Conservation (phyloP, 2,113 vertebrate genomes). For the Acanthisitta chloris region DNA sequence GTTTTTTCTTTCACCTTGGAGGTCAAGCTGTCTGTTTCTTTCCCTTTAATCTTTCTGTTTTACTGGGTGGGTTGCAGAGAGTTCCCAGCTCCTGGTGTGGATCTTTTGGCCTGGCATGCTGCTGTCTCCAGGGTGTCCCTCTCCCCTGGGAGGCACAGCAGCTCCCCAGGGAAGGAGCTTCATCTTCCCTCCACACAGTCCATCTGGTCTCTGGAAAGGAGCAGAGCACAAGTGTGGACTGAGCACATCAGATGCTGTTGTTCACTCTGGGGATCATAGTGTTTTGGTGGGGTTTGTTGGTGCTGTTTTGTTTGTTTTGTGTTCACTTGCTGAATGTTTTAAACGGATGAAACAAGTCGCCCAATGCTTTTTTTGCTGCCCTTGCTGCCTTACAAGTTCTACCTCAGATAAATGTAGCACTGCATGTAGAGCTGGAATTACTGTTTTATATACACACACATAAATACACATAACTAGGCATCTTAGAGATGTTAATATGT, state of each 20-base stretch:
- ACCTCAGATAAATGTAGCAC: background rate
- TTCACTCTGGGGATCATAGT: background rate
- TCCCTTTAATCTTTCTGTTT: background rate
- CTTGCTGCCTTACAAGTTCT: background rate
- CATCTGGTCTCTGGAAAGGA: background rate
- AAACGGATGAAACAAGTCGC: background rate
- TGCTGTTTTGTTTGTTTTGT: background rate
- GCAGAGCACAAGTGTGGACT: background rate
- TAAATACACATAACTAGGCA: background rate
- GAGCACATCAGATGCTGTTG: background rate
- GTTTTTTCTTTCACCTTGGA: background rate
- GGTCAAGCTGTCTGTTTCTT: background rate
- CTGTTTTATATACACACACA: background rate
- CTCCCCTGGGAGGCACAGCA: background rate
- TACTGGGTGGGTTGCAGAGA: background rate
- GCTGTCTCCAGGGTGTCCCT: background rate
- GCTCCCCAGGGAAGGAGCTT: background rate
- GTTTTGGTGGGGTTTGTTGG: background rate
- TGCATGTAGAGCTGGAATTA: background rate
- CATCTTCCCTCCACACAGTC: background rate
- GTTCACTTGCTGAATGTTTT: background rate
- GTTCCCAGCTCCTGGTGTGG: background rate
- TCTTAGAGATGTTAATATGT: background rate
- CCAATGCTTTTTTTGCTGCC: background rate
- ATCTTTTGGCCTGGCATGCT: background rate